Base-by-base conservation (phyloP, 1,140 invertebrate genomes). In the Rhynchophorus ferrugineus region DNA sequence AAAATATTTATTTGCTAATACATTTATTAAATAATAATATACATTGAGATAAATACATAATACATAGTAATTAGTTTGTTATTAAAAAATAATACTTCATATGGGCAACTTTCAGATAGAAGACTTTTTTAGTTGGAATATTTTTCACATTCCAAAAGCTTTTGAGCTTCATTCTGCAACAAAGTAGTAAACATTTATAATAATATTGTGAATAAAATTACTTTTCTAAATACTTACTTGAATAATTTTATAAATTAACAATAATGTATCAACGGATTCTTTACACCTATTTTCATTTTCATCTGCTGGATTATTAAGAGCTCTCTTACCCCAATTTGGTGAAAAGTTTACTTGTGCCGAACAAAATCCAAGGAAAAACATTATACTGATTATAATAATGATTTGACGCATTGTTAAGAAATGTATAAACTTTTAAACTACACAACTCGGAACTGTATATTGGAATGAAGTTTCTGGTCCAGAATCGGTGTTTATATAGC, bases 161-260 rank as follows among this genome's bases (percentile, higher is more conserved):
- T 66, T 39, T 66, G 64, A 7, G 64, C 64, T 46, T 66, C 62
- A 47, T 59, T 61, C 64, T 66, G 61, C n/a, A 64, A 65, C 3
- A 60, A 57, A 51, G 58, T 56, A 56, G 24, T 34, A 52, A 39
- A 20, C 13, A 41, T 34, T 33, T 34, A 34, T 34, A n/a, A n/a
- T n/a, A n/a, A n/a, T n/a, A n/a, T n/a, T n/a, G n/a, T n/a, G n/a
- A n/a, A n/a, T n/a, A n/a, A n/a, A n/a, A n/a, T n/a, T n/a, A n/a
- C n/a, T n/a, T n/a, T n/a, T n/a, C n/a, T n/a, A n/a, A n/a, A n/a
- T n/a, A 54, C 42, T 46, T 44, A 65, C 63, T 57, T 66, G 58
- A 17, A 66, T 66, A 34, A 64, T 60, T 58, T 63, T 66, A 45
- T 66, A 66, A 47, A 66, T 61, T 7, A 61, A 44, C 53, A 64